These are phyloP conservation scores for Antennarius striatus DNA, from an alignment of 2,113 vertebrate species.

Conservation along the genomic window DNA sequence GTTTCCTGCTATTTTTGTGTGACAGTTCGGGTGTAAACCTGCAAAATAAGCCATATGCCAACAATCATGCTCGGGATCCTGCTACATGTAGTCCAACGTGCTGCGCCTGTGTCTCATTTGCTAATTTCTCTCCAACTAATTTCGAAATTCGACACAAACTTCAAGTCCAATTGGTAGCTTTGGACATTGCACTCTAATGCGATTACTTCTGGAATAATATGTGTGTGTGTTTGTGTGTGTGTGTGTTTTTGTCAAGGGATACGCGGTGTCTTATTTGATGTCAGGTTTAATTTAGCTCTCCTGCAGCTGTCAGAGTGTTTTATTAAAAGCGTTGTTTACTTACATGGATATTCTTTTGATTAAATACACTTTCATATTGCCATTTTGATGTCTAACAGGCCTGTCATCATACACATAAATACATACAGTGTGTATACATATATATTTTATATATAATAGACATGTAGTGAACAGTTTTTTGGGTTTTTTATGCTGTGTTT, in stretches of 20 bases:
- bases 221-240: conserved; percentile 19
- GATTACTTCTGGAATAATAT: conserved; percentile 45
- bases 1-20: neutral
- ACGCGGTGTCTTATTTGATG: conserved; percentile 49
- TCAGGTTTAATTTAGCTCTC: conserved; percentile 46
- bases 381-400: conserved; percentile 25
- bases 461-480: too few species aligned
- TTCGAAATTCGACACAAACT: conserved; percentile 10
- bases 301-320: conserved; percentile 41
- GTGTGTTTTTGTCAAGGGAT: conserved; percentile 15
- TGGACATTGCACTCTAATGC: conserved; percentile 23
- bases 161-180: conserved; percentile 24
- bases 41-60: neutral
- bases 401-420: neutral
- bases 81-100: conserved; percentile 1
- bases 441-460: too few species aligned
- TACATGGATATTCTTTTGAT: conserved; percentile 47
- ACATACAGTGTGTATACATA: neutral
- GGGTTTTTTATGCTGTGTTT: neutral
- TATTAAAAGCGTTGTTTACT: conserved; percentile 50
- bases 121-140: neutral
- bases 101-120: conserved; percentile 3
- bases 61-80: conserved; percentile 2
- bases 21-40: conserved; percentile 13
- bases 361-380: conserved; percentile 17